Percentiles rank a stretch among this genome's conserved stretches.
These are phyloP conservation scores for Centruroides vittatus DNA, from an alignment of 1,140 invertebrate genomes.

Conservation along the genomic window DNA sequence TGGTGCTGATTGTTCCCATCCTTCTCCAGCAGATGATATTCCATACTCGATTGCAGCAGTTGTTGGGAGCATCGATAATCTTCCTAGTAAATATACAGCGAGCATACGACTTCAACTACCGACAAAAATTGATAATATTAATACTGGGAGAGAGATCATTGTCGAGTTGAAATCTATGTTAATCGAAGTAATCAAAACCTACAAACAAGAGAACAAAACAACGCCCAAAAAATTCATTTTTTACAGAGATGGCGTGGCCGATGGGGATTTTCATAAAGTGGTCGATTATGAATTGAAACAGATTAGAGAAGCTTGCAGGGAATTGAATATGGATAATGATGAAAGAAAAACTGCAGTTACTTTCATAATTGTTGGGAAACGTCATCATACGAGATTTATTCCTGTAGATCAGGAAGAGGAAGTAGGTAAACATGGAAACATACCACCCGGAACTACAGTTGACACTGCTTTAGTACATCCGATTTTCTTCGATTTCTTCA, in stretches of 20 bases:
- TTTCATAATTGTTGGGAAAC: conserved; percentile 19
- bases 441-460: conserved; percentile 68
- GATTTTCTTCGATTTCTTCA: conserved; percentile 66
- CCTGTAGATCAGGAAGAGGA: conserved; percentile 17
- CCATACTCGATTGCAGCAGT: conserved; percentile 56
- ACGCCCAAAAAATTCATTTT: conserved; percentile 28
- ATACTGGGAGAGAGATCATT: conserved; percentile 7
- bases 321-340: conserved; percentile 20
- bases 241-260: conserved; percentile 34
- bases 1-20: no score
- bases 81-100: conserved; percentile 10
- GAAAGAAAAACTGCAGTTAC: conserved; percentile 23
- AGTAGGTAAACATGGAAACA: conserved; percentile 38
- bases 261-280: conserved; percentile 30
- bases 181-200: conserved; percentile 33
- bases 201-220: background rate
- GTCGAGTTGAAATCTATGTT: conserved; percentile 52
- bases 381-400: conserved; percentile 13
- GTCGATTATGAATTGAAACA: conserved; percentile 14
- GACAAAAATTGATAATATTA: background rate
- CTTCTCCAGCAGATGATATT: no score
- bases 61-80: conserved; percentile 13
- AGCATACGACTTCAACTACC: conserved; percentile 6
- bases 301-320: conserved; percentile 8
- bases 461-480: conserved; percentile 67